phyloP scores from a whole-genome alignment of 2,797 vertebrate species.

The Pseudotriccus pelzelni region DNA sequence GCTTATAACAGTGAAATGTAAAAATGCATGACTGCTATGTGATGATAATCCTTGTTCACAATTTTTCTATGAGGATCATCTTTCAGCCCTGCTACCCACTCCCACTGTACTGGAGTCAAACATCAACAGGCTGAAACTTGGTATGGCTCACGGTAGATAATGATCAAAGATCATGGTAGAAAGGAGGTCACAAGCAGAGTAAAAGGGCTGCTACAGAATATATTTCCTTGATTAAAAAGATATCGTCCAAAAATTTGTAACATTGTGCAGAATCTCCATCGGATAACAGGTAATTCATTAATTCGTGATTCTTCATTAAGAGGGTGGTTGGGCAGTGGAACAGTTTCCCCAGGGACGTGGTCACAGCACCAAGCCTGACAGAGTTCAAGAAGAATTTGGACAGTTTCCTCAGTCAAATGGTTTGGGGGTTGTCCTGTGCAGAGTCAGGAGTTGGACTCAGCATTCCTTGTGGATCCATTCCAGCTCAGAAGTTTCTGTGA shows the following conservation, averaged over 20 bases:
- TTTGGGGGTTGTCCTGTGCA: not conserved
- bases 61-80: not conserved
- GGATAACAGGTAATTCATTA: not conserved
- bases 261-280: not conserved
- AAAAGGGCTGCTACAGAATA: not conserved
- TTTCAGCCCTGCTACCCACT: not conserved
- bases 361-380: not conserved
- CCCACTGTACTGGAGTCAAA: not conserved
- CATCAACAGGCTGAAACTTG: not conserved
- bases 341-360: no score
- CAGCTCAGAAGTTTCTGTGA: not conserved
- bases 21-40: not conserved
- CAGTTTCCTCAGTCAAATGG: not conserved
- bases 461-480: not conserved
- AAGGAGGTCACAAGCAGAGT: not conserved
- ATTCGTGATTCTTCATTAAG: not conserved
- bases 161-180: not conserved
- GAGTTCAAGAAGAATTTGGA: not conserved
- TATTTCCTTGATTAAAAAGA: not conserved
- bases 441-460: not conserved
- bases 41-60: not conserved
- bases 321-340: not conserved
- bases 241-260: not conserved
- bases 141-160: no score
- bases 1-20: not conserved